phyloP scores from a whole-genome alignment of 2,113 vertebrate genomes.

The Corythaixoides concolor region DNA sequence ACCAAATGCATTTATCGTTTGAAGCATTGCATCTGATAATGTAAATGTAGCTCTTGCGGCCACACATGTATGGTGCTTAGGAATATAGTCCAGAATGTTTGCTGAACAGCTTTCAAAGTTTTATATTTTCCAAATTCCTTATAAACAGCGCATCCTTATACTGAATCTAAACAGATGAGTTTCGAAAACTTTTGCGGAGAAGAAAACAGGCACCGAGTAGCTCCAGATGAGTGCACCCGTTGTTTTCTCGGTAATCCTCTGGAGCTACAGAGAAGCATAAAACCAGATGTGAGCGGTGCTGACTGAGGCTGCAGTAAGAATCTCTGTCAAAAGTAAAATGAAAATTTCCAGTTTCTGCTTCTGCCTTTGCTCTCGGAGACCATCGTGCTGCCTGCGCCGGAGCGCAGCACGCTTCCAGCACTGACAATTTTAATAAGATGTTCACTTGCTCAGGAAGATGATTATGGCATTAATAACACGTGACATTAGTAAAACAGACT shows the following conservation, averaged over 20 bases:
- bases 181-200: background rate
- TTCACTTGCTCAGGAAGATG: slow-evolving; percentile 8
- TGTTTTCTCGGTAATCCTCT: slow-evolving; percentile 1
- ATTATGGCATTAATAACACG: background rate
- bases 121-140: background rate
- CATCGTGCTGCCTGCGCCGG: background rate
- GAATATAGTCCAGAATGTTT: background rate
- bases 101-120: background rate
- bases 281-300: slow-evolving; percentile 9
- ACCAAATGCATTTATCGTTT: background rate
- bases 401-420: fast-evolving
- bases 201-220: background rate
- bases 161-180: background rate
- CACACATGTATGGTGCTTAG: background rate
- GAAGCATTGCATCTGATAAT: background rate
- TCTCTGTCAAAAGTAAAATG: background rate
- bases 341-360: background rate
- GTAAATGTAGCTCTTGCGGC: background rate
- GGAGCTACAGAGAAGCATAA: background rate
- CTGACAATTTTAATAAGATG: background rate
- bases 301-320: background rate
- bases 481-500: background rate
- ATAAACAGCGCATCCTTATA: background rate
- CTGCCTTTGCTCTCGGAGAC: background rate
- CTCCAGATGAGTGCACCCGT: background rate